These are phyloP conservation scores for Enteromius trimaculatus DNA, from an alignment of 2,797 vertebrate genomes.

Conservation along the genomic window DNA sequence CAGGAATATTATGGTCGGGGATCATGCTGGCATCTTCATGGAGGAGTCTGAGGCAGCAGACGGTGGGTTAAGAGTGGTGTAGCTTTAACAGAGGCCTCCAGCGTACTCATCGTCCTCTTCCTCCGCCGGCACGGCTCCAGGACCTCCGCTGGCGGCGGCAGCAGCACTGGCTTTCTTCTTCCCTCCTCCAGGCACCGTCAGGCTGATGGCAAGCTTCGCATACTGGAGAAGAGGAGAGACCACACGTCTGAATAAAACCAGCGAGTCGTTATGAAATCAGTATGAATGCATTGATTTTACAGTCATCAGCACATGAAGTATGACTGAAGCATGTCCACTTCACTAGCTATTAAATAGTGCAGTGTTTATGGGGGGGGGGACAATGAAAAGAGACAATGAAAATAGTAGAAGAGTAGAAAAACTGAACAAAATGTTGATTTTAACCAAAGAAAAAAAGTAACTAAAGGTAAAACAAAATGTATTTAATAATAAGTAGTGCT, in stretches of 20 bases:
- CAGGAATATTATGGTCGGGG: neutral
- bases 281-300: neutral
- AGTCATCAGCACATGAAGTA: neutral
- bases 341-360: neutral
- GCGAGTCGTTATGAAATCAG: neutral
- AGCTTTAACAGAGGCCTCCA: constrained; percentile 81
- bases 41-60: neutral
- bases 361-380: no score
- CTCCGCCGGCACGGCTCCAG: constrained; percentile 65
- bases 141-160: constrained; percentile 62
- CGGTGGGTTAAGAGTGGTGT: neutral
- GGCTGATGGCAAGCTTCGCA: constrained; percentile 84
- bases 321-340: neutral
- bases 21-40: constrained; percentile 16
- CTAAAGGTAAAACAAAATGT: no score
- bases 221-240: constrained; percentile 72
- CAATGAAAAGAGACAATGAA: neutral
- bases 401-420: neutral
- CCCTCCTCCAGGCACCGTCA: constrained; percentile 84
- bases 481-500: neutral
- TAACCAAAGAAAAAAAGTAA: neutral
- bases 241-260: neutral
- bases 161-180: constrained; percentile 74
- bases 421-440: neutral
- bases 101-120: constrained; percentile 87